Evolutionary conservation across 1,140 invertebrate species (phyloP).

Genomic region (Bombus balteatus): DNA sequence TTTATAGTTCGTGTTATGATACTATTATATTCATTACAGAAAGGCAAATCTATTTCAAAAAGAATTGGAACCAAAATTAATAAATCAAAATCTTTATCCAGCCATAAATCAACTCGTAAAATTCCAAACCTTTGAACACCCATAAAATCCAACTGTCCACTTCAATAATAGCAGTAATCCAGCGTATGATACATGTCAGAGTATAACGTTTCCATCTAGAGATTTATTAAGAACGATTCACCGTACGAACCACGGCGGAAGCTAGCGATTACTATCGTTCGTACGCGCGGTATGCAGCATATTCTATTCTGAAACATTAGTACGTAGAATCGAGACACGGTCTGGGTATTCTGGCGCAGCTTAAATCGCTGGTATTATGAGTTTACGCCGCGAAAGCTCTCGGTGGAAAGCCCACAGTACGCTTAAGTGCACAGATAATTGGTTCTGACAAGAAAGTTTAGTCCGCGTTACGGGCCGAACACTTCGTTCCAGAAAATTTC

Average conservation of each 20-base stretch:
- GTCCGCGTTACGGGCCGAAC: not conserved
- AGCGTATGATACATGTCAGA: not conserved
- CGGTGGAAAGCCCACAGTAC: not conserved
- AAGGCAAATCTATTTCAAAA: not conserved
- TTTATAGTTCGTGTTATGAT: not conserved
- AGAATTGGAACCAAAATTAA: not conserved
- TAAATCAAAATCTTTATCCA: not conserved
- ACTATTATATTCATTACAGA: not conserved
- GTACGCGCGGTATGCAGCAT: not conserved
- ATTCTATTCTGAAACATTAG: not conserved
- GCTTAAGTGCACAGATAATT: constrained; percentile 35
- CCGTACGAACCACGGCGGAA: not conserved
- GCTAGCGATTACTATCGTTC: not conserved
- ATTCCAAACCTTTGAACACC: not conserved
- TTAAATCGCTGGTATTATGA: constrained; percentile 33
- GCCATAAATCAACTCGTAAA: not conserved
- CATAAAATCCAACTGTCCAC: not conserved
- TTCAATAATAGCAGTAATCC: not conserved
- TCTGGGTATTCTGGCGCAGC: not conserved
- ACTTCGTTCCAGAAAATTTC: not conserved
- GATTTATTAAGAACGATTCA: constrained; percentile 6
- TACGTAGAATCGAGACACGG: not conserved
- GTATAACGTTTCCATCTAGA: not conserved
- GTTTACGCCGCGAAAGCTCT: constrained; percentile 16
- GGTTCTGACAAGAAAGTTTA: constrained; percentile 34